These are phyloP conservation scores for Agrypnia vestita DNA, from an alignment of 1,140 invertebrate genomes.

Conservation along the genomic window DNA sequence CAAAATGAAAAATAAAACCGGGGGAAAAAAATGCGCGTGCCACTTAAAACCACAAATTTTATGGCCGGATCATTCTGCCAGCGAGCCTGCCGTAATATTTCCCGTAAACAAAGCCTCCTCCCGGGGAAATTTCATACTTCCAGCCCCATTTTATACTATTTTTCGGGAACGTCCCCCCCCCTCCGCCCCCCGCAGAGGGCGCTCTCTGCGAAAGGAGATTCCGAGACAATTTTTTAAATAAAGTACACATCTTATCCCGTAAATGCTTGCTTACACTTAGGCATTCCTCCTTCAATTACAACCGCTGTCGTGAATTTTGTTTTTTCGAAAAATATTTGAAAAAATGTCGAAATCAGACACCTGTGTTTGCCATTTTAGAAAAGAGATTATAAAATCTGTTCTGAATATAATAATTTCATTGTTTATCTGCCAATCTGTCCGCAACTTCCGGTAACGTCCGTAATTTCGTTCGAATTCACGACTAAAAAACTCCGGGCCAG, in stretches of 20 bases:
- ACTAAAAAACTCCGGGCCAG: no score
- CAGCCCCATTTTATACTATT: conserved; percentile 1
- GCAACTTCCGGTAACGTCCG: no score
- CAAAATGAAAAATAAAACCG: conserved; percentile 19
- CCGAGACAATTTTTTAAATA: not conserved
- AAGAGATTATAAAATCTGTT: no score
- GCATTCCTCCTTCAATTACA: no score
- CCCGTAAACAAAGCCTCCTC: conserved; percentile 16
- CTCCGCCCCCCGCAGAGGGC: not conserved
- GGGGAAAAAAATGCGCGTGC: conserved; percentile 1
- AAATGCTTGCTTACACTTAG: no score
- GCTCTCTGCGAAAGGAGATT: not conserved
- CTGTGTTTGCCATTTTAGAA: no score
- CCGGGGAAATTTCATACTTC: conserved; percentile 10
- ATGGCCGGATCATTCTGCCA: conserved; percentile 26
- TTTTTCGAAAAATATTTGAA: no score
- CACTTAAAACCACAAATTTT: conserved; percentile 37
- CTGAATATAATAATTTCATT: no score
- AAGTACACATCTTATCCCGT: not conserved
- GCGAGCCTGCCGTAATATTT: conserved; percentile 19
- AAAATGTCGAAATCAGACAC: no score
- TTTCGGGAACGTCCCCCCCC: not conserved
- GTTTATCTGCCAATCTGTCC: no score
- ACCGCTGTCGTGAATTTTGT: no score
- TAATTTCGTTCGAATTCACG: no score